Conservation (phyloP, 2,888 invertebrate species). For the Gymnoscelis rufifasciata region DNA sequence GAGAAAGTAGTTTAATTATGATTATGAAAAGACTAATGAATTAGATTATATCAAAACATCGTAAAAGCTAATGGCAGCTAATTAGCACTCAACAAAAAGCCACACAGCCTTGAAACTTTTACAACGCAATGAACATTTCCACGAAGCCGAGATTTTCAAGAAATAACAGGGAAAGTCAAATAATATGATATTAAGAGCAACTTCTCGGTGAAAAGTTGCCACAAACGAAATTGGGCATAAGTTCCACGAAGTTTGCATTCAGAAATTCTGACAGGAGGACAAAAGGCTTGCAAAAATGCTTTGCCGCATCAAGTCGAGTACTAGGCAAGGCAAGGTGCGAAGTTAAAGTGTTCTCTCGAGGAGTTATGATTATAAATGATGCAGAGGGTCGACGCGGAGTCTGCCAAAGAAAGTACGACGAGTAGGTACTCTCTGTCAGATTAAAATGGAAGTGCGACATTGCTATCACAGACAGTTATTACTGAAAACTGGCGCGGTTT, state of each 20-base stretch:
- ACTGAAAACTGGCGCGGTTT: background rate
- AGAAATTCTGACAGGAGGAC: slow-evolving; percentile 46
- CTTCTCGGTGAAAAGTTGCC: slow-evolving; percentile 21
- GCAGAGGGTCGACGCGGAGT: slow-evolving; percentile 47
- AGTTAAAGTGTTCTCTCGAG: slow-evolving; percentile 51
- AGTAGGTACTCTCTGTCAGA: slow-evolving; percentile 34
- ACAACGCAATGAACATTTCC: slow-evolving; percentile 13
- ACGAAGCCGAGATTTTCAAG: slow-evolving; percentile 4
- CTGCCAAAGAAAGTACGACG: slow-evolving; percentile 34
- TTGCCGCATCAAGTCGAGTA: slow-evolving; percentile 48
- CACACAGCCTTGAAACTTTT: slow-evolving; percentile 17
- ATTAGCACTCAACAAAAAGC: slow-evolving; percentile 16
- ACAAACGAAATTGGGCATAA: slow-evolving; percentile 26
- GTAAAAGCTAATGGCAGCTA: slow-evolving; percentile 14
- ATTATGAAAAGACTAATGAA: slow-evolving; percentile 11
- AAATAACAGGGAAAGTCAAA: slow-evolving; percentile 12
- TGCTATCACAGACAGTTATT: background rate
- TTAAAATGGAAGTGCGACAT: slow-evolving; percentile 39
- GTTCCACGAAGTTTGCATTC: slow-evolving; percentile 39
- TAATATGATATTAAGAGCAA: slow-evolving; percentile 18
- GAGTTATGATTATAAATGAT: slow-evolving; percentile 66
- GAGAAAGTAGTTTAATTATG: background rate
- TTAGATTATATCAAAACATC: slow-evolving; percentile 17
- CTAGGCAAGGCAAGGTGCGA: slow-evolving; percentile 52
- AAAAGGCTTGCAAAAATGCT: slow-evolving; percentile 45